A percentile compares a stretch with the other conserved stretches of the same genome.
These are phyloP conservation scores for Volucella inflata DNA, from an alignment of 2,888 invertebrate genomes.

Conservation along the genomic window DNA sequence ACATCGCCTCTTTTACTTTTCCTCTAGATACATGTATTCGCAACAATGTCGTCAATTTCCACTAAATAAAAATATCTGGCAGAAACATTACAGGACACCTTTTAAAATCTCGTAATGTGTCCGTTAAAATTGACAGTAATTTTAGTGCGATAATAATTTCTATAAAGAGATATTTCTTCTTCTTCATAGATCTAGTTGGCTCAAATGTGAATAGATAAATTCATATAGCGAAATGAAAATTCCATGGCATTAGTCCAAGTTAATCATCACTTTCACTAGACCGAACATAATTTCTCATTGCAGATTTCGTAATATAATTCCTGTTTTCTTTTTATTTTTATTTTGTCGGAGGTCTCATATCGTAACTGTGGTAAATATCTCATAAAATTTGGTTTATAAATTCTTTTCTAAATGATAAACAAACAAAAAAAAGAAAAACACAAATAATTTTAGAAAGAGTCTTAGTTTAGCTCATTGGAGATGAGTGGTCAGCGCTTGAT, in stretches of 20 bases:
- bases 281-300: constrained; percentile 72
- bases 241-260: constrained; percentile 80
- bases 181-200: constrained; percentile 32
- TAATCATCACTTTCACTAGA: constrained; percentile 83
- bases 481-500: constrained; percentile 32
- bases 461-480: constrained; percentile 30
- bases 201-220: constrained; percentile 24
- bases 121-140: constrained; percentile 51
- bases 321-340: constrained; percentile 42
- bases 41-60: too few relatives aligned
- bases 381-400: constrained; percentile 49
- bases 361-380: constrained; percentile 45
- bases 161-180: constrained; percentile 43
- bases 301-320: constrained; percentile 47
- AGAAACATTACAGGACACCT: background rate
- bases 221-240: constrained; percentile 79
- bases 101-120: background rate
- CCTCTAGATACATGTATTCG: too few relatives aligned
- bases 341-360: constrained; percentile 18
- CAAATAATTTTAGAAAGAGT: constrained; percentile 5
- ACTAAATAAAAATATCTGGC: too few relatives aligned
- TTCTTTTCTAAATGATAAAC: constrained; percentile 55
- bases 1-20: too few relatives aligned
- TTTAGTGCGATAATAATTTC: constrained; percentile 60
- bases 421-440: constrained; percentile 11